A percentile compares a stretch with the other conserved stretches of the same genome.
These are phyloP conservation scores for Oryzias javanicus DNA, from an alignment of 2,113 vertebrate genomes.

Conservation along the genomic window DNA sequence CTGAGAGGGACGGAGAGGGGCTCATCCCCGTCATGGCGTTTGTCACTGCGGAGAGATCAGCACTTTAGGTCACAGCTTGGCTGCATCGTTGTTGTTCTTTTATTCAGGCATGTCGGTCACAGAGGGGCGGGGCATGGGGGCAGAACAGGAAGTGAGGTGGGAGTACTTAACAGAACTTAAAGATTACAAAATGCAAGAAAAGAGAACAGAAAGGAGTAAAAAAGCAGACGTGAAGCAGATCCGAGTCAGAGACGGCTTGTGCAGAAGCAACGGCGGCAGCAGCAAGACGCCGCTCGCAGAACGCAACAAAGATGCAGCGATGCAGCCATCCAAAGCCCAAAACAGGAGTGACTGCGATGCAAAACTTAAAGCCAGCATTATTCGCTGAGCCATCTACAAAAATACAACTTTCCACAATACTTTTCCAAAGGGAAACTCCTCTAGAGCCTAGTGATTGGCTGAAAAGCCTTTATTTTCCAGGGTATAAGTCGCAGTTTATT, in stretches of 20 bases:
- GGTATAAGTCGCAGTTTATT: too few species aligned
- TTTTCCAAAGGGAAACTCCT: too few species aligned
- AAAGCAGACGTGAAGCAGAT: constrained; percentile 60
- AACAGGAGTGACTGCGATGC: constrained; percentile 17
- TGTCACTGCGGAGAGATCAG: constrained; percentile 98
- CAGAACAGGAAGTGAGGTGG: constrained; percentile 38
- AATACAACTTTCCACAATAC: neutral
- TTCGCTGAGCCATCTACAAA: constrained; percentile 32
- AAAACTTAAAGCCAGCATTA: constrained; percentile 35
- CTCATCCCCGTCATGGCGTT: constrained; percentile 95
- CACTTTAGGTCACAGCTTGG: constrained; percentile 82
- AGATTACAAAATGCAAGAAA: constrained; percentile 55
- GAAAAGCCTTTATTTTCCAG: too few species aligned
- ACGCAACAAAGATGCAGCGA: constrained; percentile 33
- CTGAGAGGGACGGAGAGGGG: constrained; percentile 92
- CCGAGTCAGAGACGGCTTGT: constrained; percentile 33
- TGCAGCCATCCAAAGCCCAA: constrained; percentile 22
- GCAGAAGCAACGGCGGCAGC: constrained; percentile 38
- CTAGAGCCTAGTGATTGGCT: too few species aligned
- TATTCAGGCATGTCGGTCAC: constrained; percentile 82
- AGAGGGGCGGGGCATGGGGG: constrained; percentile 29
- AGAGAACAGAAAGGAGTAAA: constrained; percentile 39
- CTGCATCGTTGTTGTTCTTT: constrained; percentile 85
- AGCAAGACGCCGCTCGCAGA: constrained; percentile 33
- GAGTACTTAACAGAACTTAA: constrained; percentile 63